Percentiles rank a stretch among this genome's conserved stretches.
These are phyloP conservation scores for Troglohyphantes excavatus DNA, from an alignment of 2,888 invertebrate genomes.

Conservation along the genomic window DNA sequence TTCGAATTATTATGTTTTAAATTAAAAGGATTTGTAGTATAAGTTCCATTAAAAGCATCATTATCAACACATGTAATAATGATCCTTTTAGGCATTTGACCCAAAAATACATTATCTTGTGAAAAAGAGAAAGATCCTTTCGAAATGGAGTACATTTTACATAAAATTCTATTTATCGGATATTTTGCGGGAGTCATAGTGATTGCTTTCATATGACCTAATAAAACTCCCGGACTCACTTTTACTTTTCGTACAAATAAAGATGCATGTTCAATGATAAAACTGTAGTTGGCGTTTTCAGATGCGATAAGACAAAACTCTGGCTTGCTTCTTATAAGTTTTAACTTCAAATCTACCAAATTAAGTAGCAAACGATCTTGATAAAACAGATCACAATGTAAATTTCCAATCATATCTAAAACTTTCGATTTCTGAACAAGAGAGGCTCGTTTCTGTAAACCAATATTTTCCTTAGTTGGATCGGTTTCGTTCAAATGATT, in stretches of 20 bases:
- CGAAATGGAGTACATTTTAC: slow-evolving; percentile 35
- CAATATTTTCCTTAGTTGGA: background rate
- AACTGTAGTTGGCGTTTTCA: background rate
- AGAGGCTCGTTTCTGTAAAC: slow-evolving; percentile 21
- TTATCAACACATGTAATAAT: slow-evolving; percentile 16
- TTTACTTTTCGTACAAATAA: slow-evolving; percentile 50
- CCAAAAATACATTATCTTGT: slow-evolving; percentile 31
- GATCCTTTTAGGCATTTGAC: slow-evolving; percentile 36
- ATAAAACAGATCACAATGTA: slow-evolving; percentile 42
- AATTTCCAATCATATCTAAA: slow-evolving; percentile 53
- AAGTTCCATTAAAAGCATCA: slow-evolving; percentile 32
- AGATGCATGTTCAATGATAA: slow-evolving; percentile 22
- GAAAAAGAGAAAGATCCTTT: slow-evolving; percentile 28
- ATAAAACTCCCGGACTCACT: slow-evolving; percentile 23
- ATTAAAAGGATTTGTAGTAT: slow-evolving; percentile 56
- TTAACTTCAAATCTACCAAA: slow-evolving; percentile 39
- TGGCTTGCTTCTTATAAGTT: slow-evolving; percentile 41
- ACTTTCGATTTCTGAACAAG: background rate
- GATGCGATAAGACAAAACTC: slow-evolving; percentile 47
- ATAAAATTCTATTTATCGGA: slow-evolving; percentile 37
- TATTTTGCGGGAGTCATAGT: slow-evolving; percentile 19
- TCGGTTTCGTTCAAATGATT: background rate
- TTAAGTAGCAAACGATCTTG: slow-evolving; percentile 30
- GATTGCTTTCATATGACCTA: slow-evolving; percentile 22
- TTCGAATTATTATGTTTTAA: slow-evolving; percentile 80